Evolutionary conservation across 2,797 vertebrate genomes (phyloP).

Genomic region (Hypotaenidia okinawae): DNA sequence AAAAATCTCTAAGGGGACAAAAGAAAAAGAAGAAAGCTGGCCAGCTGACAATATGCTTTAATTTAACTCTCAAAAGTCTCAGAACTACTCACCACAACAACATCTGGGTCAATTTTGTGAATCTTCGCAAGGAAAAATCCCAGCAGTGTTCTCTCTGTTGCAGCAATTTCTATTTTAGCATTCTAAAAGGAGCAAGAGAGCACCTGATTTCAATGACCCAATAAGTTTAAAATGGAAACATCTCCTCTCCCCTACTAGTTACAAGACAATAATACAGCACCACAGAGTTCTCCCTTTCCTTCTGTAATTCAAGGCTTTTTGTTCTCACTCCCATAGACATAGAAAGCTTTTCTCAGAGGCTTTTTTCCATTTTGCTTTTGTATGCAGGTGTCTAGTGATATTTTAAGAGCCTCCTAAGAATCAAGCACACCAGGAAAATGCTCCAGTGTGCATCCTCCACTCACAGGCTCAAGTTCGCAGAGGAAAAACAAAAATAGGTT

Average conservation of each 20-base stretch:
- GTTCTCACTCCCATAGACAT: not conserved
- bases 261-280: constrained; percentile 54
- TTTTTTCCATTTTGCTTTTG: constrained; percentile 50
- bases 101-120: constrained; percentile 97
- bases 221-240: constrained; percentile 56
- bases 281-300: constrained; percentile 21
- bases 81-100: constrained; percentile 91
- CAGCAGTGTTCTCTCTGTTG: constrained; percentile 91
- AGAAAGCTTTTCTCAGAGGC: constrained; percentile 47
- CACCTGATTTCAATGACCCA: constrained; percentile 55
- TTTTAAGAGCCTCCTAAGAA: constrained; percentile 51
- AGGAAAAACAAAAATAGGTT: not conserved
- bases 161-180: constrained; percentile 90
- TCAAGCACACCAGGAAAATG: constrained; percentile 29
- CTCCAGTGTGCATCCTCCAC: not conserved
- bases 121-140: constrained; percentile 96
- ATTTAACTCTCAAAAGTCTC: constrained; percentile 24
- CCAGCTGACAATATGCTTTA: not conserved
- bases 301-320: constrained; percentile 38
- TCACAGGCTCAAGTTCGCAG: not conserved
- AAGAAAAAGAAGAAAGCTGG: constrained; percentile 45
- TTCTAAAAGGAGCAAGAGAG: constrained; percentile 82
- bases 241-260: constrained; percentile 35
- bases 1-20: not conserved
- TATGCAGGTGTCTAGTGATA: constrained; percentile 35